Evolutionary conservation across 1,140 invertebrate species (phyloP), one percentile per base, ranked within the genome.

Genomic region (Kradibia gibbosae): DNA sequence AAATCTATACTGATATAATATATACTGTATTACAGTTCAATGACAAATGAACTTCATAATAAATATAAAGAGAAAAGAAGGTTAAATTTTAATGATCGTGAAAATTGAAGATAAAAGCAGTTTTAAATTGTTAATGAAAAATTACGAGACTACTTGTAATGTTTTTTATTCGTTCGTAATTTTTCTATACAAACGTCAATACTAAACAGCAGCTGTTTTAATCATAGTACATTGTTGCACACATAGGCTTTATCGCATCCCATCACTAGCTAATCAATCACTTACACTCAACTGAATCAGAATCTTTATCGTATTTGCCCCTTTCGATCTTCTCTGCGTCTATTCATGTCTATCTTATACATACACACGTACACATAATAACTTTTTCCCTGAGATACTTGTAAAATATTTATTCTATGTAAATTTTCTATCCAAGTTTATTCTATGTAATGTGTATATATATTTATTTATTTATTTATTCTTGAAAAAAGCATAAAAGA

Each of bases 231-330:
- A 25, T 22, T 53, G 0, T 15, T 73, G 34, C 42, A 31, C 53
- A 74, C 31, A 57, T 0, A 15, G 28, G 80, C 85, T 86, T 89
- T 89, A 89, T 89, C 87, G 15, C 10, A 86, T 84, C 84, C 87
- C 88, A 89, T 89, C 86, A 84, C 75, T 82, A 81, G 85, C 87
- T 89, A 89, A 89, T 89, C 87, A 88, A 89, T 89, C 88, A 88
- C 86, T 86, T 88, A 88, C 86, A 84, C 17, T 31, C 53, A 3
- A 11, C 22, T 75, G 5, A 25, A 42, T 57, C 48, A 7, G 25
- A 15, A 13, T 73, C 73, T n/a, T 20, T 53, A 4, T 36, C 22
- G 22, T 53, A 42, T 31, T 3, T 45, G 31, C 20, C 34, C 42
- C 53, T 13, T 25, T 57, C 57, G n/a, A n/a, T n/a, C n/a, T n/a